Conservation (phyloP, 2,113 vertebrate genomes). For the Tetrao urogallus region DNA sequence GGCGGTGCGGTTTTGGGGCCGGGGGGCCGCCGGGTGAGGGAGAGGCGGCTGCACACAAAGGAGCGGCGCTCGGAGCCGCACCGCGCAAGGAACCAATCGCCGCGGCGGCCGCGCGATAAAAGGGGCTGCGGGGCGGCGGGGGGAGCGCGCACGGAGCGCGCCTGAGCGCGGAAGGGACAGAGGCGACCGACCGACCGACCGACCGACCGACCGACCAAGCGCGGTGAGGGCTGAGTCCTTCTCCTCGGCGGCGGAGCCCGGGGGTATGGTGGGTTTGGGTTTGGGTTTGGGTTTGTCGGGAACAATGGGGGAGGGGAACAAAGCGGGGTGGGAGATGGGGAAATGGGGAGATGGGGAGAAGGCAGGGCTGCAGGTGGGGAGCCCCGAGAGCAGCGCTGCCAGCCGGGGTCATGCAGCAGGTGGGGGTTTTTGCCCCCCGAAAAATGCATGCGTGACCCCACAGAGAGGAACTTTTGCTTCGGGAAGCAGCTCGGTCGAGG, state of each 20-base stretch:
- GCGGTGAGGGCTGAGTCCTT: not conserved
- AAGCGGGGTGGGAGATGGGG: not conserved
- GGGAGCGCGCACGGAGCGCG: slow-evolving; percentile 25
- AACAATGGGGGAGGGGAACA: not conserved
- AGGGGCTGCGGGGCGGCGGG: slow-evolving; percentile 15
- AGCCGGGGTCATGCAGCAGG: not conserved
- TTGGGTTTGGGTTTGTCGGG: not conserved
- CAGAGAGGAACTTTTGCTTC: not conserved
- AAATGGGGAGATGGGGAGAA: not conserved
- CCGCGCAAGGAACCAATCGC: slow-evolving; percentile 45
- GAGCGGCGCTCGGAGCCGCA: slow-evolving; percentile 17
- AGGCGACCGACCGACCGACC: not conserved
- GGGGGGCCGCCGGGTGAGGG: not conserved
- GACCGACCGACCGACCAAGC: not conserved
- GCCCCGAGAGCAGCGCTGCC: not conserved
- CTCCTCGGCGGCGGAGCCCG: not conserved
- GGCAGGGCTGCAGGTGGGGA: not conserved
- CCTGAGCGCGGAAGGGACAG: not conserved
- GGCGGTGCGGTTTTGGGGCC: not conserved
- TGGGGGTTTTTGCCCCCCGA: not conserved
- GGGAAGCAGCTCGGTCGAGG: not conserved
- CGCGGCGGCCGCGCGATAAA: slow-evolving; percentile 43
- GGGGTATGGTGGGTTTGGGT: slow-evolving; percentile 45
- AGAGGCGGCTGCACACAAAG: slow-evolving; percentile 59
- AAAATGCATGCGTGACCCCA: too few relatives aligned